These are phyloP conservation scores for Leptinotarsa haldemani DNA, from an alignment of 2,888 invertebrate genomes.

Conservation along the genomic window DNA sequence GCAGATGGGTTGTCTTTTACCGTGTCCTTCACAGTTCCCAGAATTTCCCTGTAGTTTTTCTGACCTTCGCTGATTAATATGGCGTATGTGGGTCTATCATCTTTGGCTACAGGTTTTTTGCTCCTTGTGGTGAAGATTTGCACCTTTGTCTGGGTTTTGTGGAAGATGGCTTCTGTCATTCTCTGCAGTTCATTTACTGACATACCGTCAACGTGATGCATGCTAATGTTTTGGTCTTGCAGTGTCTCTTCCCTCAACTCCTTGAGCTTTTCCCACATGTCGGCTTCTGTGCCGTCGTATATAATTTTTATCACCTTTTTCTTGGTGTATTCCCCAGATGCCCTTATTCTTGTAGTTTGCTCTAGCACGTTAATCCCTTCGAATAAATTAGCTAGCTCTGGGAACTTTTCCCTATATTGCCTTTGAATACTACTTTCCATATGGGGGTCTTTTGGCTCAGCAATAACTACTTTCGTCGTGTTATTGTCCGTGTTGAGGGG, in stretches of 20 bases:
- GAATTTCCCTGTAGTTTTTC: neutral
- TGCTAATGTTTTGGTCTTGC: neutral
- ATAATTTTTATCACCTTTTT: neutral
- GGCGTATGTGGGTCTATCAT: neutral
- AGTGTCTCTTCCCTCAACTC: neutral
- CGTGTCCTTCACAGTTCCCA: neutral
- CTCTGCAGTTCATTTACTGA: neutral
- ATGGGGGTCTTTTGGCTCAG: neutral
- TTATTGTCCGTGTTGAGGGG: neutral
- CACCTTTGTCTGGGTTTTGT: constrained; percentile 13
- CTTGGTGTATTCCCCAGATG: neutral
- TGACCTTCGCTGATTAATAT: neutral
- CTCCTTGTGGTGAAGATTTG: constrained; percentile 10
- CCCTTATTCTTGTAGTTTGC: neutral
- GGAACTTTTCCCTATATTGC: neutral
- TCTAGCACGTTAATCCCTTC: neutral
- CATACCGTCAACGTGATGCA: neutral
- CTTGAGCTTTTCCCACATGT: neutral
- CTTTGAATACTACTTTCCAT: neutral
- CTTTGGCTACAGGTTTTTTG: neutral
- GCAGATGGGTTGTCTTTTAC: neutral
- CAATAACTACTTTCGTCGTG: neutral
- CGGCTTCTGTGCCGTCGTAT: too few relatives aligned
- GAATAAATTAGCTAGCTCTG: neutral
- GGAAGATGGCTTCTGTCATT: constrained; percentile 17